Evolutionary conservation across 2,797 vertebrate genomes (phyloP).

Genomic region (Sciurus vulgaris): DNA sequence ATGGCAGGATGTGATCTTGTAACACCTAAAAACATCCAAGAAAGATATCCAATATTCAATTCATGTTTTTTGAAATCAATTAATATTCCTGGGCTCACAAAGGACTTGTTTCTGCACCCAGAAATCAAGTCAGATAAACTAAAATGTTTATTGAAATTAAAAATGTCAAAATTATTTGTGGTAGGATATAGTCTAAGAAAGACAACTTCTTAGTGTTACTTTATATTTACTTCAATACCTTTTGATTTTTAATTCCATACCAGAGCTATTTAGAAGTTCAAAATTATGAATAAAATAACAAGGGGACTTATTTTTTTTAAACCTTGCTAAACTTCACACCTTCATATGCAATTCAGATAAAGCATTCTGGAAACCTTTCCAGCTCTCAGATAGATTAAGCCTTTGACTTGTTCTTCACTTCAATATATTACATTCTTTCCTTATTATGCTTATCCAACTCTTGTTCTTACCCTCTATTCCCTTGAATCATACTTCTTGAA

Average conservation of each 20-base stretch:
- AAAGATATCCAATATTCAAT: conserved; percentile 54
- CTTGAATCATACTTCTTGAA: not conserved
- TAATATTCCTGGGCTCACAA: conserved; percentile 30
- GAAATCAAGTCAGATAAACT: conserved; percentile 42
- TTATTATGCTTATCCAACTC: not conserved
- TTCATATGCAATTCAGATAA: conserved; percentile 61
- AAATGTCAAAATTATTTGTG: conserved; percentile 45
- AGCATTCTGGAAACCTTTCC: conserved; percentile 12
- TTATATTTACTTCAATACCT: not conserved
- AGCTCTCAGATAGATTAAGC: not conserved
- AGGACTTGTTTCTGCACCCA: not conserved
- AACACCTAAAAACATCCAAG: conserved; percentile 12
- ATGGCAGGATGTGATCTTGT: not conserved
- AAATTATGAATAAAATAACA: conserved; percentile 55
- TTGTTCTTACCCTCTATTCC: not conserved
- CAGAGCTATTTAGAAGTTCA: conserved; percentile 58
- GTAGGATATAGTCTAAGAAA: conserved; percentile 41
- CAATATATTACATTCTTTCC: not conserved
- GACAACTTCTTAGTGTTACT: not conserved
- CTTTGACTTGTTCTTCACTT: conserved; percentile 35
- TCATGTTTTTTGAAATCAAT: conserved; percentile 48
- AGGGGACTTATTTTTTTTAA: conserved; percentile 54
- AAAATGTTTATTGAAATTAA: not conserved
- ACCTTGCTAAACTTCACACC: conserved; percentile 36
- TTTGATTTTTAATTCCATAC: conserved; percentile 68